Evolutionary conservation across 1,140 invertebrate species (phyloP).

Genomic region (Melipona quadrifasciata): DNA sequence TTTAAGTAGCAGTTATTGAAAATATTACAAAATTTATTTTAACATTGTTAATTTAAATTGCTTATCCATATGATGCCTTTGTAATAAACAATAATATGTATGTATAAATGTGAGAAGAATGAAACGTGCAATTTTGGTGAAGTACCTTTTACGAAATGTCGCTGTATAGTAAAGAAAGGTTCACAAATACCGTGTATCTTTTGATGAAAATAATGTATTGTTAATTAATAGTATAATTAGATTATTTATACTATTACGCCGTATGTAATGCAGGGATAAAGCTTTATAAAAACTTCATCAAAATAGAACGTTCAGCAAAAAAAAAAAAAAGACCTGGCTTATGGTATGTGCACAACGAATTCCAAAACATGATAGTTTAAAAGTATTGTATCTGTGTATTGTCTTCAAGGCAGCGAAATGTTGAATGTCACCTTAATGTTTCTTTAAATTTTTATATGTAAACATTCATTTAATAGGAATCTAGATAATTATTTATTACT

Average conservation of each 20-base stretch:
- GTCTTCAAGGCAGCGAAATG: constrained; percentile 60
- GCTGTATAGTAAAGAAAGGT: constrained; percentile 47
- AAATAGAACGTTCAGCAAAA: constrained; percentile 56
- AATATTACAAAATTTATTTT: constrained; percentile 68
- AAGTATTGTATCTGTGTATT: constrained; percentile 69
- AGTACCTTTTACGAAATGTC: constrained; percentile 62
- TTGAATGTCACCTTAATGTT: constrained; percentile 64
- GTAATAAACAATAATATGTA: constrained; percentile 68
- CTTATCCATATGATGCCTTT: constrained; percentile 70
- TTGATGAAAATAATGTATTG: constrained; percentile 38
- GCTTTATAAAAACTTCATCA: constrained; percentile 63
- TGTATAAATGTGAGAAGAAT: constrained; percentile 67
- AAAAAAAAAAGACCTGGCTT: constrained; percentile 41
- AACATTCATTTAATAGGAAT: constrained; percentile 60
- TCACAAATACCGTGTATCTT: constrained; percentile 48
- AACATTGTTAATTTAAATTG: constrained; percentile 69
- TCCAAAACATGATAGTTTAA: constrained; percentile 55
- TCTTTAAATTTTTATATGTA: constrained; percentile 67
- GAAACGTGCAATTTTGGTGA: constrained; percentile 68
- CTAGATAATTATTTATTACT: constrained; percentile 66
- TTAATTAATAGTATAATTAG: constrained; percentile 59
- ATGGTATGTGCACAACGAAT: constrained; percentile 68
- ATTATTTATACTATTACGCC: constrained; percentile 56
- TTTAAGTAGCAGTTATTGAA: constrained; percentile 61
- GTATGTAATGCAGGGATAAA: constrained; percentile 51